Percentiles rank a stretch among this genome's conserved stretches.
Evolutionary conservation across 2,888 invertebrate species (phyloP).

Genomic region (Caenorhabditis sinica): DNA sequence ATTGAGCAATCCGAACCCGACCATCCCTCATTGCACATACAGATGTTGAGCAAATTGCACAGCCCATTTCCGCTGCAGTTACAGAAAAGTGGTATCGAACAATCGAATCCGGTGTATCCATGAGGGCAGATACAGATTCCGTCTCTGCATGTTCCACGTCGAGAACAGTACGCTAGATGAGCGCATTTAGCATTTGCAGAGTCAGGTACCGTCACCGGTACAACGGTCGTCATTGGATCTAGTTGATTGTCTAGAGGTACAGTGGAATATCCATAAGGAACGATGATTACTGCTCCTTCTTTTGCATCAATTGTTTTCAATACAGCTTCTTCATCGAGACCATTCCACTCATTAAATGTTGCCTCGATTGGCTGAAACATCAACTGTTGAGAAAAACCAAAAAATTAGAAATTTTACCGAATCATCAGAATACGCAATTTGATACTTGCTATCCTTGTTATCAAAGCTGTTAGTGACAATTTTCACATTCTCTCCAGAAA

Average conservation of each 20-base stretch:
- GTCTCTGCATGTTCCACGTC: conserved; percentile 64
- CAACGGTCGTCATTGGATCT: conserved; percentile 45
- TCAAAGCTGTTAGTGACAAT: conserved; percentile 66
- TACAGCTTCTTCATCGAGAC: conserved; percentile 36
- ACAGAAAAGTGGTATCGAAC: conserved; percentile 65
- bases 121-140: conserved; percentile 66
- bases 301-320: conserved; percentile 53
- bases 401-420: conserved; percentile 34
- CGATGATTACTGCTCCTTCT: conserved; percentile 31
- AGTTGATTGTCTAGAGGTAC: conserved; percentile 41
- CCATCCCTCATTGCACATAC: conserved; percentile 73
- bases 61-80: conserved; percentile 68
- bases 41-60: conserved; percentile 69
- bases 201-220: conserved; percentile 42
- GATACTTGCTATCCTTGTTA: conserved; percentile 62
- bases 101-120: conserved; percentile 70
- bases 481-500: conserved; percentile 59
- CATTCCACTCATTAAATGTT: conserved; percentile 68
- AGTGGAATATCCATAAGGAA: conserved; percentile 9
- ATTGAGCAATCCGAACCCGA: conserved; percentile 66
- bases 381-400: not conserved
- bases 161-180: conserved; percentile 68
- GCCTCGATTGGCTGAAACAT: conserved; percentile 64
- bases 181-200: conserved; percentile 55
- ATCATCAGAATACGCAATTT: conserved; percentile 63